phyloP scores from a whole-genome alignment of 2,888 invertebrate genomes.

The Spilarctia lutea region DNA sequence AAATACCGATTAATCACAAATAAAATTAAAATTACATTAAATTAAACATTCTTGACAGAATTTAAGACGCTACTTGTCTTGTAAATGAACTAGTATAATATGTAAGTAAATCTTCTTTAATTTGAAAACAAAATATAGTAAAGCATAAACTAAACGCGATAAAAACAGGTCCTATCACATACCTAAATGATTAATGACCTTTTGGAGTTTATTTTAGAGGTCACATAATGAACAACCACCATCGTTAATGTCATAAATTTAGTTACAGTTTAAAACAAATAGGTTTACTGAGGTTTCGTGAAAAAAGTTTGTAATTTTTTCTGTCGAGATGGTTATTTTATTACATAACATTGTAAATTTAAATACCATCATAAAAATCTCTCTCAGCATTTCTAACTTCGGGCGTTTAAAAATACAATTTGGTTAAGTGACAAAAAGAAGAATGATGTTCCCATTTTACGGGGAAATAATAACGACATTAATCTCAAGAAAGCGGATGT shows the following conservation, averaged over 20 bases:
- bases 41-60: neutral
- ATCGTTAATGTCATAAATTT: neutral
- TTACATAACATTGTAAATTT: conserved; percentile 60
- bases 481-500: conserved; percentile 40
- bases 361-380: conserved; percentile 63
- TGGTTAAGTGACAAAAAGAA: conserved; percentile 53
- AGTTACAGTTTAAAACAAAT: neutral
- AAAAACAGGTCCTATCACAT: conserved; percentile 39
- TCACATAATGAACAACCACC: neutral
- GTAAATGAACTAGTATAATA: conserved; percentile 9
- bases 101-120: conserved; percentile 11
- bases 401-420: conserved; percentile 66
- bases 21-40: neutral
- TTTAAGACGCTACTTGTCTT: conserved; percentile 8
- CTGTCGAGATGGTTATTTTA: conserved; percentile 29
- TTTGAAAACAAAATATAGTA: conserved; percentile 6
- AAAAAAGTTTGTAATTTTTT: conserved; percentile 7
- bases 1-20: conserved; percentile 12
- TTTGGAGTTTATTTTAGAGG: conserved; percentile 20
- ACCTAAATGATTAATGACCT: conserved; percentile 38
- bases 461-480: conserved; percentile 57
- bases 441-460: conserved; percentile 59
- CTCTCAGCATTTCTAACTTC: conserved; percentile 44
- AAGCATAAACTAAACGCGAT: conserved; percentile 3
- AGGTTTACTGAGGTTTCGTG: neutral